Evolutionary conservation across 2,888 invertebrate genomes (phyloP).

Genomic region (Phyllotreta striolata): DNA sequence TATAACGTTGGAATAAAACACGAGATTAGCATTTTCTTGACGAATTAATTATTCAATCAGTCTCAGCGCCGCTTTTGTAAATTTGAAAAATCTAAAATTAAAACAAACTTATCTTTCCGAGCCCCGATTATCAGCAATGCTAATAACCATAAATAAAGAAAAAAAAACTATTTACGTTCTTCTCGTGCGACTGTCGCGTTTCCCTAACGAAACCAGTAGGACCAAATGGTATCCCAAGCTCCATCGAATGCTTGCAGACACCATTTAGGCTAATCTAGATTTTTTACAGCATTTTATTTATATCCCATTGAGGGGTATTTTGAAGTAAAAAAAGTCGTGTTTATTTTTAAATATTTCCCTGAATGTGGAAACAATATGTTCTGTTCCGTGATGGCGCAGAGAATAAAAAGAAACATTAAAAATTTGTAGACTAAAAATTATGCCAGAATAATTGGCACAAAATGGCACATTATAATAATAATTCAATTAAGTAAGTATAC

Average conservation of each 20-base stretch:
- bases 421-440: no score
- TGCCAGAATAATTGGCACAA: no score
- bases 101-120: no score
- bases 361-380: slow-evolving; percentile 33
- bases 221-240: slow-evolving; percentile 18
- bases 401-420: not conserved
- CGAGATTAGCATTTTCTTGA: no score
- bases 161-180: slow-evolving; percentile 4
- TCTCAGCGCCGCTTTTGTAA: no score
- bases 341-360: slow-evolving; percentile 37
- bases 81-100: no score
- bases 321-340: slow-evolving; percentile 39
- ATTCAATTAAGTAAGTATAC: no score
- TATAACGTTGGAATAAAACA: slow-evolving; percentile 2
- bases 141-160: slow-evolving; percentile 1
- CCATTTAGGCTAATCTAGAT: slow-evolving; percentile 30
- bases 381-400: not conserved
- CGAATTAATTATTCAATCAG: no score
- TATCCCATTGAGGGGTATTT: slow-evolving; percentile 25
- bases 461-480: no score
- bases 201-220: slow-evolving; percentile 4
- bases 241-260: slow-evolving; percentile 34
- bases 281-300: slow-evolving; percentile 35
- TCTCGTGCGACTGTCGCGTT: not conserved
- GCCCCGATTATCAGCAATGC: not conserved